Percentiles rank a stretch among this genome's conserved stretches.
These are phyloP conservation scores for Drosophila sproati DNA, from an alignment of 1,140 invertebrate genomes.

Conservation along the genomic window DNA sequence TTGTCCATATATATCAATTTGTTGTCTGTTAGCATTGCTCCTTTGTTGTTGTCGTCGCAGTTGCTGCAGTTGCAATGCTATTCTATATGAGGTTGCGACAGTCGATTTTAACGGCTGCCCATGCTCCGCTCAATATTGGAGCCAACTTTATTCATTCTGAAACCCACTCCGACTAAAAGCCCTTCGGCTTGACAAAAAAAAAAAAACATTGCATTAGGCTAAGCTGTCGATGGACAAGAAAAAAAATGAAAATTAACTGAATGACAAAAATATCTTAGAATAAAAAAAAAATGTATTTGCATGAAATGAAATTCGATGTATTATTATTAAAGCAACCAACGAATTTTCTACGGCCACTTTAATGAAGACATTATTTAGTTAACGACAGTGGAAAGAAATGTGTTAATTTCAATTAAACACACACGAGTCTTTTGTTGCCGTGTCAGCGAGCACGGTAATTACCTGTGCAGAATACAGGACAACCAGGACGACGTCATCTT, in stretches of 20 bases:
- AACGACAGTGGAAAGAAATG: slow-evolving; percentile 16
- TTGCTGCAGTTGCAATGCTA: neutral
- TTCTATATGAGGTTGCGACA: slow-evolving; percentile 38
- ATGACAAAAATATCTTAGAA: neutral
- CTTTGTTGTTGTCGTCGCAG: slow-evolving; percentile 30
- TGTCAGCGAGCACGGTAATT: slow-evolving; percentile 53
- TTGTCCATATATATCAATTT: slow-evolving; percentile 79
- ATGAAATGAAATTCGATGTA: neutral
- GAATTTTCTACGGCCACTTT: neutral
- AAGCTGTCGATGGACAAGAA: neutral
- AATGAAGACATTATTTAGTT: slow-evolving; percentile 55
- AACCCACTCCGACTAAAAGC: neutral
- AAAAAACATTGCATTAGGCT: slow-evolving; percentile 8
- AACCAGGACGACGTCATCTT: slow-evolving; percentile 11
- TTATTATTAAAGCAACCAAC: neutral
- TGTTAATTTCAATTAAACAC: slow-evolving; percentile 66
- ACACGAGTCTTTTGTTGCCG: slow-evolving; percentile 40
- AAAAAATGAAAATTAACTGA: neutral
- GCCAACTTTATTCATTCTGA: slow-evolving; percentile 51
- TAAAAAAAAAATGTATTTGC: neutral
- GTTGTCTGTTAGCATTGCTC: slow-evolving; percentile 62
- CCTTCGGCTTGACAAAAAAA: neutral
- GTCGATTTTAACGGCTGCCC: slow-evolving; percentile 51
- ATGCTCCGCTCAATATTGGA: slow-evolving; percentile 51
- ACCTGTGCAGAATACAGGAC: slow-evolving; percentile 37